Conservation (phyloP, 2,888 invertebrate species). For the Lobophora halterata region DNA sequence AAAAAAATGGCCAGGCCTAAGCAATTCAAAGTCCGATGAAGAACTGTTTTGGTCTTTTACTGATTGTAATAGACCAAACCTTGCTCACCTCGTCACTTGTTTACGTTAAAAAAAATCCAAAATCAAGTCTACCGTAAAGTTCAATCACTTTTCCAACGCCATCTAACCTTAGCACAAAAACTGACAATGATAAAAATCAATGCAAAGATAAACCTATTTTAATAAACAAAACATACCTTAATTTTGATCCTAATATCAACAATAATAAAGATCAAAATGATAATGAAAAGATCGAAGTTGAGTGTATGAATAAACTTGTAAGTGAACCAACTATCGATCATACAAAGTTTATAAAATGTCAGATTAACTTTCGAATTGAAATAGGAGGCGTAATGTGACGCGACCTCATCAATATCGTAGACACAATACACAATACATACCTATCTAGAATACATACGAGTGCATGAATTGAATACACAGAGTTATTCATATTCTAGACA, state of each 20-base stretch:
- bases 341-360: conserved; percentile 59
- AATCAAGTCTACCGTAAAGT: conserved; percentile 60
- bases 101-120: conserved; percentile 12
- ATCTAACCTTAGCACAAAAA: conserved; percentile 55
- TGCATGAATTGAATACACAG: conserved; percentile 1
- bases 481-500: too few relatives aligned
- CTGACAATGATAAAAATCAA: conserved; percentile 42
- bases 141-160: conserved; percentile 52
- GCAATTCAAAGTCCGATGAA: too few relatives aligned
- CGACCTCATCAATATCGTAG: conserved; percentile 36
- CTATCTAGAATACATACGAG: not conserved
- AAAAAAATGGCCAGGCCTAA: too few relatives aligned
- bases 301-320: conserved; percentile 29
- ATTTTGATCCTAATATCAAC: conserved; percentile 35
- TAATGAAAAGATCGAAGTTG: conserved; percentile 3
- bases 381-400: conserved; percentile 57
- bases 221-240: not conserved
- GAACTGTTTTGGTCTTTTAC: too few relatives aligned
- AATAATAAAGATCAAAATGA: conserved; percentile 23
- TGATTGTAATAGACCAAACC: too few relatives aligned
- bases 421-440: conserved; percentile 17
- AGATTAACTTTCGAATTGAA: conserved; percentile 63
- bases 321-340: conserved; percentile 57
- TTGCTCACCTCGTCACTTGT: too few relatives aligned
- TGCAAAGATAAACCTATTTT: conserved; percentile 27